These are phyloP conservation scores for Pangasius djambal DNA, from an alignment of 2,797 vertebrate species.

Conservation along the genomic window DNA sequence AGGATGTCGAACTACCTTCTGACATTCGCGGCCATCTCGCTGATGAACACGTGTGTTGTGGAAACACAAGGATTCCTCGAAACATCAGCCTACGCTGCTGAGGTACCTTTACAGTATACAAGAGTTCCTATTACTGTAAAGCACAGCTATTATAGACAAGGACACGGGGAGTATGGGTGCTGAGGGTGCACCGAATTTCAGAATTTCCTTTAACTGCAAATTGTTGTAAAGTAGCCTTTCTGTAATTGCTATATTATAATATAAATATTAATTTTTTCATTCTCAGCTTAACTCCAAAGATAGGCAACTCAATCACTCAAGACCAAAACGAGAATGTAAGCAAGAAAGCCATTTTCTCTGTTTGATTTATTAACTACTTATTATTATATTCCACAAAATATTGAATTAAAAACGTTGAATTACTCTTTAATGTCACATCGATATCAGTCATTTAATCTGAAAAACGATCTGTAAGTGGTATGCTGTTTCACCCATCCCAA, in stretches of 20 bases:
- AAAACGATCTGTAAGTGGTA: neutral
- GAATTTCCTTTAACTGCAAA: too few relatives aligned
- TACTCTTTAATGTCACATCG: neutral
- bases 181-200: neutral
- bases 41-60: slow-evolving; percentile 28
- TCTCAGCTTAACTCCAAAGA: slow-evolving; percentile 30
- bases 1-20: slow-evolving; percentile 7
- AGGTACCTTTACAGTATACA: slow-evolving; percentile 42
- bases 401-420: too few relatives aligned
- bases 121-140: neutral
- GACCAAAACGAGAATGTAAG: slow-evolving; percentile 36
- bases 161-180: neutral
- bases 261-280: neutral
- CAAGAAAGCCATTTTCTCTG: neutral
- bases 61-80: slow-evolving; percentile 27
- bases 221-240: too few relatives aligned
- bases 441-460: neutral
- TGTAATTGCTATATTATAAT: too few relatives aligned
- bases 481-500: too few relatives aligned
- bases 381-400: neutral
- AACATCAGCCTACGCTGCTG: neutral
- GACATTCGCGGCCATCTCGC: slow-evolving; percentile 2
- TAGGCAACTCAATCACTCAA: slow-evolving; percentile 2
- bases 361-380: neutral
- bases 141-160: neutral